Evolutionary conservation across 2,797 vertebrate species (phyloP).

Genomic region (Vespertilio murinus): DNA sequence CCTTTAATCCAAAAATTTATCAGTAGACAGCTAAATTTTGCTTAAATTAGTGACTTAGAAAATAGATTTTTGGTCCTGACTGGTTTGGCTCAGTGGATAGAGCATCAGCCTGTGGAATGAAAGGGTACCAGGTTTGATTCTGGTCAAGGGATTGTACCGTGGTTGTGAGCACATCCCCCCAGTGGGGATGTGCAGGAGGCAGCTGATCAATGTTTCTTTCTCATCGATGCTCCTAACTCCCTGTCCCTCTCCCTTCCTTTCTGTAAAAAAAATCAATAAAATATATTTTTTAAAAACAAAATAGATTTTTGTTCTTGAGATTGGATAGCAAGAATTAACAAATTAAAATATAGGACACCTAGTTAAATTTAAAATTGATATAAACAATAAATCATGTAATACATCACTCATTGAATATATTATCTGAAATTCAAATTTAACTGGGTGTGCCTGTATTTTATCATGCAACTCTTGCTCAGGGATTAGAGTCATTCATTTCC

Average conservation of each 20-base stretch:
- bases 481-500: background rate
- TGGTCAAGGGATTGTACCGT: too few species aligned
- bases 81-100: too few species aligned
- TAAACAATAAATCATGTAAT: background rate
- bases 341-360: background rate
- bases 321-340: background rate
- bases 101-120: too few species aligned
- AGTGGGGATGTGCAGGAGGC: too few species aligned
- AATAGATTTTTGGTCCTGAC: background rate
- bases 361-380: conserved; percentile 6
- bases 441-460: background rate
- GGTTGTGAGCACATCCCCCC: too few species aligned
- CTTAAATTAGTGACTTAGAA: conserved; percentile 1
- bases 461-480: background rate
- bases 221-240: too few species aligned
- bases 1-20: background rate
- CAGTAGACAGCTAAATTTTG: background rate
- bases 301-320: background rate
- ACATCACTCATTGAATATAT: background rate
- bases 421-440: background rate
- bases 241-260: too few species aligned
- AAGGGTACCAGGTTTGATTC: too few species aligned
- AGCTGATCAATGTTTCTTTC: too few species aligned
- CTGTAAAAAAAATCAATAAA: too few species aligned
- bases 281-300: too few species aligned